These are phyloP conservation scores for Altica lythri DNA, from an alignment of 2,888 invertebrate species.

Conservation along the genomic window DNA sequence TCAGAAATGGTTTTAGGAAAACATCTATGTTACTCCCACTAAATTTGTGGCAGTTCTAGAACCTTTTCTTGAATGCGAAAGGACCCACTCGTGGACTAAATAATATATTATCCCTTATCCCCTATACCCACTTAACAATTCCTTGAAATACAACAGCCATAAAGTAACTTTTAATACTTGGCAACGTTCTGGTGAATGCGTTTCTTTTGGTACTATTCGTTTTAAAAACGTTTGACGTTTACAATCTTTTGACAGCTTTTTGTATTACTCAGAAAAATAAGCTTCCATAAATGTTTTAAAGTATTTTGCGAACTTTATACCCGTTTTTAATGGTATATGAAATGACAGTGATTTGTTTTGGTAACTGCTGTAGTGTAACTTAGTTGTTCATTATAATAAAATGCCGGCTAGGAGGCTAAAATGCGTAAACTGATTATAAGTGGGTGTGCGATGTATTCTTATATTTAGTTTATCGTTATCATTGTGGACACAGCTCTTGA, in stretches of 20 bases:
- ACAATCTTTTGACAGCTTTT: constrained; percentile 34
- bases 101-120: too few relatives aligned
- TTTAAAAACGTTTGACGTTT: constrained; percentile 31
- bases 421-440: constrained; percentile 42
- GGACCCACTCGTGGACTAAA: too few relatives aligned
- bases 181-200: constrained; percentile 18
- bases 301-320: neutral
- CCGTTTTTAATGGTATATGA: constrained; percentile 8
- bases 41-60: too few relatives aligned
- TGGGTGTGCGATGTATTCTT: constrained; percentile 50
- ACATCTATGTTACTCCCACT: too few relatives aligned
- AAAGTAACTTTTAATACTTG: too few relatives aligned
- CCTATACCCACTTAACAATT: too few relatives aligned
- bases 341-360: constrained; percentile 8
- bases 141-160: too few relatives aligned
- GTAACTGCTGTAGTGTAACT: constrained; percentile 15
- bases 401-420: constrained; percentile 31
- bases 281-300: constrained; percentile 27
- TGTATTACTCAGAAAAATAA: constrained; percentile 24
- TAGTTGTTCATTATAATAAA: constrained; percentile 11
- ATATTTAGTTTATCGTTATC: constrained; percentile 41
- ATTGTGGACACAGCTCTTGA: constrained; percentile 43
- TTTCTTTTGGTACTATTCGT: constrained; percentile 27
- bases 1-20: too few relatives aligned
- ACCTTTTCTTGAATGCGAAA: too few relatives aligned